Percentiles rank a stretch among this genome's conserved stretches.
These are phyloP conservation scores for Cremastobaeus sp. DNA, from an alignment of 2,888 invertebrate genomes.

Conservation along the genomic window DNA sequence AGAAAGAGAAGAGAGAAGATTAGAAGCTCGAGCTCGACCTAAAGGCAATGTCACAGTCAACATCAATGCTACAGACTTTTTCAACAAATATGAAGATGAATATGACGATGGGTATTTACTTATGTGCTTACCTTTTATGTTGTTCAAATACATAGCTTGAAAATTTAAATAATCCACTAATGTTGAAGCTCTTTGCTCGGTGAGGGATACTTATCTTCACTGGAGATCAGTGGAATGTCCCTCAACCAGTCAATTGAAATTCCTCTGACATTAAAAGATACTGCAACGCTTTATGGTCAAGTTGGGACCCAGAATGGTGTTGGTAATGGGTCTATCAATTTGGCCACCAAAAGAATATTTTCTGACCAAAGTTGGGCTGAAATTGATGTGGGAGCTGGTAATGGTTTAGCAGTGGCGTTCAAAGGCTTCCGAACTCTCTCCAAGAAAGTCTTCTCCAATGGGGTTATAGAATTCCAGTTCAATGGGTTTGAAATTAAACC, in stretches of 20 bases:
- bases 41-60: constrained; percentile 91
- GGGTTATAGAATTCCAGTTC: constrained; percentile 87
- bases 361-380: constrained; percentile 94
- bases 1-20: constrained; percentile 90
- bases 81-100: constrained; percentile 88
- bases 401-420: constrained; percentile 87
- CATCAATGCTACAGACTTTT: constrained; percentile 95
- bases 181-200: no score
- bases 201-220: constrained; percentile 82
- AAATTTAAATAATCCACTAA: no score
- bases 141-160: no score
- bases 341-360: constrained; percentile 87
- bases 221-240: constrained; percentile 96
- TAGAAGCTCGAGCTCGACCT: constrained; percentile 95
- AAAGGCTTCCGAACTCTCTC: constrained; percentile 89
- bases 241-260: constrained; percentile 96
- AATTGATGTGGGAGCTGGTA: constrained; percentile 90
- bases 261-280: constrained; percentile 91
- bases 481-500: constrained; percentile 87
- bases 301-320: constrained; percentile 92
- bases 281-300: constrained; percentile 89
- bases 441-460: constrained; percentile 87
- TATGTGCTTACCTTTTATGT: constrained; percentile 21
- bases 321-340: constrained; percentile 87
- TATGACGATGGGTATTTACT: constrained; percentile 79